These are phyloP conservation scores for Malaclemys terrapin DNA, from an alignment of 2,113 vertebrate genomes.

Conservation along the genomic window DNA sequence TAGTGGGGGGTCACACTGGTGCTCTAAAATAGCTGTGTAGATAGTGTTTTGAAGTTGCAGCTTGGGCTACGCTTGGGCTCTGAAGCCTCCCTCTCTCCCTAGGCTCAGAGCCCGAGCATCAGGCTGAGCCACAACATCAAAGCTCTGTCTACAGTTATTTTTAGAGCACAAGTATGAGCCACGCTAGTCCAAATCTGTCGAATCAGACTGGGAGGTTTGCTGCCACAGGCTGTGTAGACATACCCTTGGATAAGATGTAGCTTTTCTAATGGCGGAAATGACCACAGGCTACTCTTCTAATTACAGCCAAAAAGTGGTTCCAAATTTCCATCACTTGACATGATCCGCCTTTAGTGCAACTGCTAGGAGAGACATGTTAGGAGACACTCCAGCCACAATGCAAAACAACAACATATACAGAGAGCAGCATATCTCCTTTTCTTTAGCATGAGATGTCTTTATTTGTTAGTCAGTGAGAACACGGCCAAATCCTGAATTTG, in stretches of 20 bases:
- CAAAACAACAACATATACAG: not conserved
- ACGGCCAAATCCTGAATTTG: not conserved
- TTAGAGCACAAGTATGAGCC: not conserved
- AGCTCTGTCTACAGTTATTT: too few species aligned
- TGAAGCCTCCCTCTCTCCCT: not conserved
- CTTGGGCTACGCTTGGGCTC: not conserved
- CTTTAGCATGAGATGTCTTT: not conserved
- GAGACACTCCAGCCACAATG: not conserved
- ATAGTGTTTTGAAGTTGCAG: not conserved
- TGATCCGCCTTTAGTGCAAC: not conserved
- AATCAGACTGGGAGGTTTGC: not conserved
- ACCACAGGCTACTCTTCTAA: not conserved
- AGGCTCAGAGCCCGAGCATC: not conserved
- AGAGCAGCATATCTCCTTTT: not conserved
- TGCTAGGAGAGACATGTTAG: not conserved
- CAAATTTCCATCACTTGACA: conserved; percentile 4
- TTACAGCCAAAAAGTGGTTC: not conserved
- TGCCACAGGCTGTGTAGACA: not conserved
- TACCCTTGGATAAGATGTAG: not conserved
- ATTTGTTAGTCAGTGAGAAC: not conserved
- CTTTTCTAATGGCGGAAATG: not conserved
- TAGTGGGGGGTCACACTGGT: not conserved
- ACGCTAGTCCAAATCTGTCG: not conserved
- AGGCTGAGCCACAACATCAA: not conserved
- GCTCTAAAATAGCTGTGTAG: not conserved